Evolutionary conservation across 2,113 vertebrate genomes (phyloP).

Genomic region (Pantherophis guttatus): DNA sequence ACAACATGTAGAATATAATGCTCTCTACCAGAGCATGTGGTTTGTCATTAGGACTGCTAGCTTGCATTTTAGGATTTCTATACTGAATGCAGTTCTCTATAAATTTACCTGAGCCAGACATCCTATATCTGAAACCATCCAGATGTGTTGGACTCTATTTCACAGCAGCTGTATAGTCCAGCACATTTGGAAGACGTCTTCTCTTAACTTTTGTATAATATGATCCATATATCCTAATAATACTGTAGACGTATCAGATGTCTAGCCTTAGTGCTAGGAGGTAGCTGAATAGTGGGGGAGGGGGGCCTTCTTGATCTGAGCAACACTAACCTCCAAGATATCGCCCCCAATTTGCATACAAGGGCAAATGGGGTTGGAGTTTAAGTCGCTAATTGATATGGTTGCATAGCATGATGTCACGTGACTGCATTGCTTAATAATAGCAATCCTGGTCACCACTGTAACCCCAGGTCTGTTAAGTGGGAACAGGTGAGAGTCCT

Average conservation of each 20-base stretch:
- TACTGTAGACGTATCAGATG: background rate
- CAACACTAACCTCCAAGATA: background rate
- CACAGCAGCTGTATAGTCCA: background rate
- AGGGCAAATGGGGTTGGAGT: background rate
- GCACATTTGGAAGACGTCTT: background rate
- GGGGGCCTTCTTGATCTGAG: background rate
- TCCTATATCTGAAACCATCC: background rate
- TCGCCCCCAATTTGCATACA: background rate
- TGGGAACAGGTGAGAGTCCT: background rate
- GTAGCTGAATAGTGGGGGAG: background rate
- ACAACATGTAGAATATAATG: background rate
- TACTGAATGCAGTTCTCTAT: background rate
- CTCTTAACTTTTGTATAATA: background rate
- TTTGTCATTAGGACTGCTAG: background rate
- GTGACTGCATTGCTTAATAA: background rate
- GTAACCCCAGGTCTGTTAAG: background rate
- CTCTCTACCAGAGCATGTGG: background rate
- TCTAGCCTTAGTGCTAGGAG: background rate
- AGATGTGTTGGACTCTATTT: background rate
- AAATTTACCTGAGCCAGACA: background rate
- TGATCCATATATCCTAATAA: background rate
- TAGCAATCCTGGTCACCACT: background rate
- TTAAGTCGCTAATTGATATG: background rate
- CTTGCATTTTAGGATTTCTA: background rate
- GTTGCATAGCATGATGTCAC: background rate